phyloP scores from a whole-genome alignment of 1,140 invertebrate species.

The Eulimnadia texana region DNA sequence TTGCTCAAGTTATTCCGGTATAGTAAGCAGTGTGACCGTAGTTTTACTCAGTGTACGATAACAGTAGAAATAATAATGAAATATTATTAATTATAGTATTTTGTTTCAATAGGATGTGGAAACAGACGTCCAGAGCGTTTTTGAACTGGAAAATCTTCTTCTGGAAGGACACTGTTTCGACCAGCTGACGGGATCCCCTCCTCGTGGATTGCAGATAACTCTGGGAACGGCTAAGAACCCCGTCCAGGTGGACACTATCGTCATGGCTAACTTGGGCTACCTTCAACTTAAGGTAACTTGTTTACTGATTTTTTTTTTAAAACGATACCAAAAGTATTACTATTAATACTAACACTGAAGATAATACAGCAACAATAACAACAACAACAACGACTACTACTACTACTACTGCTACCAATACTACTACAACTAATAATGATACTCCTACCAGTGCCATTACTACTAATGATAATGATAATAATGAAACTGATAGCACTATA shows the following conservation, averaged over 20 bases:
- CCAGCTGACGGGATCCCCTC: slow-evolving; percentile 73
- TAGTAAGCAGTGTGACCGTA: no score
- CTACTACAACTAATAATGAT: no score
- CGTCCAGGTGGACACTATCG: slow-evolving; percentile 85
- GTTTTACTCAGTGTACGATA: not conserved
- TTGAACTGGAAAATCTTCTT: slow-evolving; percentile 79
- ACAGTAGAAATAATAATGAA: not conserved
- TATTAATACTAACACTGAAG: no score
- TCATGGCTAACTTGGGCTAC: slow-evolving; percentile 98
- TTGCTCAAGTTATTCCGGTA: no score
- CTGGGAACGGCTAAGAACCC: slow-evolving; percentile 69
- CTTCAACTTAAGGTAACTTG: slow-evolving; percentile 76
- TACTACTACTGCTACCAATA: no score
- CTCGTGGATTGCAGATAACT: slow-evolving; percentile 88
- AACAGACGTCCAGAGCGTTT: slow-evolving; percentile 50
- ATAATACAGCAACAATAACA: no score
- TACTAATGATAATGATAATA: no score
- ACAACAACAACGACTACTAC: no score
- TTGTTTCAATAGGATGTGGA: slow-evolving; percentile 23
- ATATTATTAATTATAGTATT: not conserved
- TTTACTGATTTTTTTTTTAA: not conserved
- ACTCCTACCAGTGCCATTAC: no score
- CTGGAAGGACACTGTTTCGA: slow-evolving; percentile 97
- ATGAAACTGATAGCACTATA: no score
- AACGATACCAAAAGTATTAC: no score